These are phyloP conservation scores for Drosophila kurseongensis DNA, from an alignment of 1,140 invertebrate species.

Conservation along the genomic window DNA sequence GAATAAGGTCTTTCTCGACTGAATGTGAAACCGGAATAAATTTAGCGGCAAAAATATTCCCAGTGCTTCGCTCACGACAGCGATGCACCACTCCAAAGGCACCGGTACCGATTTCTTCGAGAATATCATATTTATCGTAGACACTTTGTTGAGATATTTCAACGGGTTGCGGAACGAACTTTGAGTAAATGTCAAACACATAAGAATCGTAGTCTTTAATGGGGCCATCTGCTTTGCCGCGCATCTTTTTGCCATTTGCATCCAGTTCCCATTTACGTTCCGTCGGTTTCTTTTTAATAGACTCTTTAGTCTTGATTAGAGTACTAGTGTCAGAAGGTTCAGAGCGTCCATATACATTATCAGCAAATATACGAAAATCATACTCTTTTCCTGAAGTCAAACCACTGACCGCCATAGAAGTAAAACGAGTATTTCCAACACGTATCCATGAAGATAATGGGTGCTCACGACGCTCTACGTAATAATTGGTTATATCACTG, in stretches of 20 bases:
- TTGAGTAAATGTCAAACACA: constrained; percentile 98
- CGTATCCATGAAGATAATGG: constrained; percentile 97
- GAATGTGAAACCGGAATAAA: constrained; percentile 98
- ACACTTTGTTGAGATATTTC: constrained; percentile 97
- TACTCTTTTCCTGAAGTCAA: constrained; percentile 96
- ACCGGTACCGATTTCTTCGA: constrained; percentile 99
- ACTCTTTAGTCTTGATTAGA: constrained; percentile 93
- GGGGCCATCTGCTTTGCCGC: constrained; percentile 93
- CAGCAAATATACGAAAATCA: constrained; percentile 97
- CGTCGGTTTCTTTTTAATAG: constrained; percentile 91
- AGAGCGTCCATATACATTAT: constrained; percentile 98
- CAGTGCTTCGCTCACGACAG: constrained; percentile 97
- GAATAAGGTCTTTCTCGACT: constrained; percentile 98
- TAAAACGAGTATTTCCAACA: constrained; percentile 96
- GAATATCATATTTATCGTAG: constrained; percentile 99
- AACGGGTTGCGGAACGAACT: constrained; percentile 97
- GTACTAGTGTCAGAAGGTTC: constrained; percentile 94
- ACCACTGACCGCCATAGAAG: constrained; percentile 94
- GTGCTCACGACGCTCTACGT: constrained; percentile 97
- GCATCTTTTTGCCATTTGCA: constrained; percentile 95
- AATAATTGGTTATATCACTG: constrained; percentile 97
- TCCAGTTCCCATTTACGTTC: constrained; percentile 94
- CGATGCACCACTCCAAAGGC: constrained; percentile 99
- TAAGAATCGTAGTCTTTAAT: constrained; percentile 98
- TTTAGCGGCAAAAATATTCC: constrained; percentile 99